phyloP scores from a whole-genome alignment of 2,888 invertebrate species.

The Tholera decimalis region DNA sequence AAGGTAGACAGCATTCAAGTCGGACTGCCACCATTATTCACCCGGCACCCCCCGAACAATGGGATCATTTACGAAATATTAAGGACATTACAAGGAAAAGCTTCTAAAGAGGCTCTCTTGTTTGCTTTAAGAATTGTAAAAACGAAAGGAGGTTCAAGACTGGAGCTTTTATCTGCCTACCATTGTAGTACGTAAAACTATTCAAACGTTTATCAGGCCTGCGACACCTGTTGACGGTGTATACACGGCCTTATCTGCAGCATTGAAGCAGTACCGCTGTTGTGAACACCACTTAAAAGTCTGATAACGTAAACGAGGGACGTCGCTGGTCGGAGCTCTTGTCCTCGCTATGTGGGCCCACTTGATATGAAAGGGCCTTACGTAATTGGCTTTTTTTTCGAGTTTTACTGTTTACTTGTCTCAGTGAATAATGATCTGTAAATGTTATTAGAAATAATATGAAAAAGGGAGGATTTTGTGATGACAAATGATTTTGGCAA shows the following conservation, averaged over 20 bases:
- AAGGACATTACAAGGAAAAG: conserved; percentile 78
- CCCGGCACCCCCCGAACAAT: conserved; percentile 69
- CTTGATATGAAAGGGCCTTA: conserved; percentile 35
- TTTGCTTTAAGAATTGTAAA: conserved; percentile 69
- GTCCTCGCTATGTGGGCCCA: conserved; percentile 25
- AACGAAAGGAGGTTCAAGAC: conserved; percentile 60
- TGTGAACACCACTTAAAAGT: conserved; percentile 56
- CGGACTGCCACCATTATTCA: conserved; percentile 65
- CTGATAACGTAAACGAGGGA: conserved; percentile 60
- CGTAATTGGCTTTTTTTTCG: conserved; percentile 44
- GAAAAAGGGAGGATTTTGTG: neutral
- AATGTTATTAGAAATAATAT: conserved; percentile 9
- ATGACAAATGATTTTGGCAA: neutral
- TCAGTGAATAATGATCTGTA: conserved; percentile 22
- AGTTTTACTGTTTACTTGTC: conserved; percentile 14
- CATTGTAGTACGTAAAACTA: conserved; percentile 77
- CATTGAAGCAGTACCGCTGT: conserved; percentile 45
- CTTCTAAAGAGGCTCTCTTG: conserved; percentile 73
- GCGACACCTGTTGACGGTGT: conserved; percentile 80
- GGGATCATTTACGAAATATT: conserved; percentile 77
- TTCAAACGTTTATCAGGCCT: conserved; percentile 72
- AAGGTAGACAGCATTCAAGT: conserved; percentile 65
- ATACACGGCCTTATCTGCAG: conserved; percentile 60
- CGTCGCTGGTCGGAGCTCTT: conserved; percentile 34
- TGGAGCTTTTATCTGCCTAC: conserved; percentile 67